Percentiles rank a stretch among this genome's conserved stretches.
Evolutionary conservation across 1,140 invertebrate genomes (phyloP).

Genomic region (Heliconius congener): DNA sequence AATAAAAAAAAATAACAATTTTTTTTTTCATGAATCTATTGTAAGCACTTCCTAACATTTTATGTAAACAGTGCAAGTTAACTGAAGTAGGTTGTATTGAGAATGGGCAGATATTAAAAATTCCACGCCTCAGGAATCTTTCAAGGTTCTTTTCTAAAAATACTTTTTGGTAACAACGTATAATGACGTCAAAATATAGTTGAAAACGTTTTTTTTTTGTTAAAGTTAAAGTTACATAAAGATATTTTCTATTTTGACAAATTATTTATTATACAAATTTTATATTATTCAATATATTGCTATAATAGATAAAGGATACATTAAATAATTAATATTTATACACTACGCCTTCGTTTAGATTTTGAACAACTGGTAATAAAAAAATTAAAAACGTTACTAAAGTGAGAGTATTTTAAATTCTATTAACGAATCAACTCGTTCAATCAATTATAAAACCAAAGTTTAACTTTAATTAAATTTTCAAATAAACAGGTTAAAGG

Average conservation of each 20-base stretch:
- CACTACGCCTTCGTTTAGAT: too few relatives aligned
- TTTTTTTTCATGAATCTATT: background rate
- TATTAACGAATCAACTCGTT: too few relatives aligned
- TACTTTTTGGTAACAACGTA: slow-evolving; percentile 23
- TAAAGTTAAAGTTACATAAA: background rate
- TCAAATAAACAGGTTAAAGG: too few relatives aligned
- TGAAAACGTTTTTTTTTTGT: background rate
- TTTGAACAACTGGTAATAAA: too few relatives aligned
- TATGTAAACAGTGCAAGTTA: slow-evolving; percentile 51
- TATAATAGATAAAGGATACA: too few relatives aligned
- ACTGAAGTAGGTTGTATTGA: slow-evolving; percentile 52
- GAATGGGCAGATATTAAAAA: slow-evolving; percentile 64
- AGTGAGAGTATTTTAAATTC: too few relatives aligned
- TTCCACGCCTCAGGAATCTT: slow-evolving; percentile 45
- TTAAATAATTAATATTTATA: too few relatives aligned
- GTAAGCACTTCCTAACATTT: slow-evolving; percentile 37
- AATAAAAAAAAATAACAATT: background rate
- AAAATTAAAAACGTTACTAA: too few relatives aligned
- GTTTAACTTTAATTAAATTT: too few relatives aligned
- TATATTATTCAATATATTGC: too few relatives aligned
- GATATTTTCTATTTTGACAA: background rate
- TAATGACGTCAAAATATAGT: background rate
- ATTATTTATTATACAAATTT: background rate
- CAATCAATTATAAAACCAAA: too few relatives aligned
- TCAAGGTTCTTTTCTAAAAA: slow-evolving; percentile 30